These are phyloP conservation scores for Apamea monoglypha DNA, from an alignment of 2,888 invertebrate species.

Conservation along the genomic window DNA sequence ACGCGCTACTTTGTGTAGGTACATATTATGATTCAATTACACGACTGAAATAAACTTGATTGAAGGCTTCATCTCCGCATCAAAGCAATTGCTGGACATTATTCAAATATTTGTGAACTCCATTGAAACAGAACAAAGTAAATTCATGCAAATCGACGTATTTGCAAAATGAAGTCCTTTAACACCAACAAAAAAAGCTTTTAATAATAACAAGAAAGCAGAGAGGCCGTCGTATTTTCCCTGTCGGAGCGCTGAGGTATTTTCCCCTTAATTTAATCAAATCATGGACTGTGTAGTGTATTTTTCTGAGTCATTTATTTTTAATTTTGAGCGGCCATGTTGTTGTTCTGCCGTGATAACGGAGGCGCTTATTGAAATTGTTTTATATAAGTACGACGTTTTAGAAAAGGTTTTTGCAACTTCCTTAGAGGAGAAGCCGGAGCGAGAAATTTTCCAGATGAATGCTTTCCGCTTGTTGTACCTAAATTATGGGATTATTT, in stretches of 20 bases:
- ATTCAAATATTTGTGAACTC: conserved; percentile 77
- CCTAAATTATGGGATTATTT: not conserved
- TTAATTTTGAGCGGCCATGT: conserved; percentile 80
- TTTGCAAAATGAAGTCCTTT: conserved; percentile 83
- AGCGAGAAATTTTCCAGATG: not conserved
- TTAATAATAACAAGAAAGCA: conserved; percentile 80
- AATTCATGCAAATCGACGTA: conserved; percentile 86
- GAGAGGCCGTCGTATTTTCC: conserved; percentile 67
- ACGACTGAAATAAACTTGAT: conserved; percentile 22
- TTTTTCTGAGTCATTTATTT: conserved; percentile 87
- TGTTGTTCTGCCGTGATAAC: conserved; percentile 60
- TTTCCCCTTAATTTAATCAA: conserved; percentile 88
- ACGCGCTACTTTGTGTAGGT: not conserved
- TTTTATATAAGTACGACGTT: conserved; percentile 46
- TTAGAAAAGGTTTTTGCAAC: conserved; percentile 22
- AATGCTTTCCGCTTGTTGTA: conserved; percentile 7
- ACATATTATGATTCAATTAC: conserved; percentile 11
- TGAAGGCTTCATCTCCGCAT: conserved; percentile 37
- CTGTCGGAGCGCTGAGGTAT: conserved; percentile 77
- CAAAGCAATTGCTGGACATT: conserved; percentile 66
- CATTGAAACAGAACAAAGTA: conserved; percentile 73
- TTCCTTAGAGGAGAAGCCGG: conserved; percentile 1
- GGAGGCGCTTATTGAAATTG: conserved; percentile 55
- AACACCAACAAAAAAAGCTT: conserved; percentile 79
- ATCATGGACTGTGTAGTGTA: conserved; percentile 81